Evolutionary conservation across 1,140 invertebrate genomes (phyloP).

Genomic region (Caenorhabditis tropicalis): DNA sequence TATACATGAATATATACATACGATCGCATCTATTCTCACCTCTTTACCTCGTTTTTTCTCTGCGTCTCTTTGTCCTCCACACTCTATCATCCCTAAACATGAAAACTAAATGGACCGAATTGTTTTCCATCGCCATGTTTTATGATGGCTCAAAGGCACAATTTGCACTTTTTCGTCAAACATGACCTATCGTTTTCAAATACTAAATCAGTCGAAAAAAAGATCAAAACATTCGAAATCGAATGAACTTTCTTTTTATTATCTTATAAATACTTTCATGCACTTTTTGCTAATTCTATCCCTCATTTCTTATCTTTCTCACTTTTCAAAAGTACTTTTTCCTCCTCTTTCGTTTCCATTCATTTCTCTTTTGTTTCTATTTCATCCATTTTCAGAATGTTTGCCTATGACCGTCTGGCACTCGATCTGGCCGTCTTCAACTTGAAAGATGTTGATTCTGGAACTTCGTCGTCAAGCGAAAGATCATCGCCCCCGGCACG

Average conservation of each 20-base stretch:
- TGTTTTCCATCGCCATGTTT: not conserved
- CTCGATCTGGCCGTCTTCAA: slow-evolving; percentile 53
- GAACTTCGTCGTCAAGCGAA: slow-evolving; percentile 49
- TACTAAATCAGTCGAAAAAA: not conserved
- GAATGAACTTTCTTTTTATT: not conserved
- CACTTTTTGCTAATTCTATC: not conserved
- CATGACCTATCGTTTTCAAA: not conserved
- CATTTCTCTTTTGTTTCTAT: not conserved
- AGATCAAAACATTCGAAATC: not conserved
- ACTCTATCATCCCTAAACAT: not conserved
- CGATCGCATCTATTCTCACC: too few species aligned
- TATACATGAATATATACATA: slow-evolving; percentile 38
- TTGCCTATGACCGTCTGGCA: slow-evolving; percentile 65
- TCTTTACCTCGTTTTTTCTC: not conserved
- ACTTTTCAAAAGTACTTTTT: not conserved
- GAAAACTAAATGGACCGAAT: not conserved
- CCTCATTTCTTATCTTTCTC: not conserved
- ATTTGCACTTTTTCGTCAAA: not conserved
- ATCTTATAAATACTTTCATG: not conserved
- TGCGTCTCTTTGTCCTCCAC: not conserved
- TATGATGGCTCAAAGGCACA: not conserved
- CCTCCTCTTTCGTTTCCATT: not conserved
- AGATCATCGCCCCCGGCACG: slow-evolving; percentile 38
- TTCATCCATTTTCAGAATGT: slow-evolving; percentile 55
- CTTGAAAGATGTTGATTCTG: slow-evolving; percentile 50